These are phyloP conservation scores for Tethea ocularis DNA, from an alignment of 2,888 invertebrate genomes.

Conservation along the genomic window DNA sequence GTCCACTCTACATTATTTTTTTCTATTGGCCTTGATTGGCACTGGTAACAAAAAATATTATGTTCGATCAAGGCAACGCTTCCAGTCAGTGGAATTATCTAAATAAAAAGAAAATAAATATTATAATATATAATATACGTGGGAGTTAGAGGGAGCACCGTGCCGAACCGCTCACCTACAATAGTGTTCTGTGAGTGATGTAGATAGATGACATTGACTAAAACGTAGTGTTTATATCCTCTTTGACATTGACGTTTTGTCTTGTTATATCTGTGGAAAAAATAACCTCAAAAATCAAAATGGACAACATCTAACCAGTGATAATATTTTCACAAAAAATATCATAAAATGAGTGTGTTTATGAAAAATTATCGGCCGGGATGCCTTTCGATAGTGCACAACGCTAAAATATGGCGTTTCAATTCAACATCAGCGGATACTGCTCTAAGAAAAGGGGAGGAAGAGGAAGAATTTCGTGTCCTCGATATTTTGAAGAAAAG, in stretches of 20 bases:
- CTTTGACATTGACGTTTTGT: neutral
- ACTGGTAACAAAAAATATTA: too few relatives aligned
- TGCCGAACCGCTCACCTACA: too few relatives aligned
- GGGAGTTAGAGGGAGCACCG: too few relatives aligned
- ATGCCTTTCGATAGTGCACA: constrained; percentile 47
- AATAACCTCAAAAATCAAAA: constrained; percentile 2
- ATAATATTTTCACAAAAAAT: constrained; percentile 14
- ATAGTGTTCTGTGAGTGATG: too few relatives aligned
- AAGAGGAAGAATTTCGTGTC: constrained; percentile 80
- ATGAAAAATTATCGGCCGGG: constrained; percentile 60
- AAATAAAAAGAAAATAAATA: too few relatives aligned
- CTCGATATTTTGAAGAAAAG: constrained; percentile 77
- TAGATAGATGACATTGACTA: too few relatives aligned
- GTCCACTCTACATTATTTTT: too few relatives aligned
- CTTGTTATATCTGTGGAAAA: neutral
- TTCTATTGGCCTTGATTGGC: too few relatives aligned
- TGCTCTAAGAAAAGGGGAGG: constrained; percentile 51
- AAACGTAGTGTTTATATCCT: too few relatives aligned
- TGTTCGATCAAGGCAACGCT: too few relatives aligned
- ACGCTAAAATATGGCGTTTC: constrained; percentile 66
- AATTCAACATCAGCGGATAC: constrained; percentile 62
- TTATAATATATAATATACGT: too few relatives aligned
- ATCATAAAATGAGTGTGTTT: constrained; percentile 68
- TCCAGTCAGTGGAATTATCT: too few relatives aligned
- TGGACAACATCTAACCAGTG: neutral